Evolutionary conservation across 2,113 vertebrate species (phyloP).

Genomic region (Pelecanoides urinatrix): DNA sequence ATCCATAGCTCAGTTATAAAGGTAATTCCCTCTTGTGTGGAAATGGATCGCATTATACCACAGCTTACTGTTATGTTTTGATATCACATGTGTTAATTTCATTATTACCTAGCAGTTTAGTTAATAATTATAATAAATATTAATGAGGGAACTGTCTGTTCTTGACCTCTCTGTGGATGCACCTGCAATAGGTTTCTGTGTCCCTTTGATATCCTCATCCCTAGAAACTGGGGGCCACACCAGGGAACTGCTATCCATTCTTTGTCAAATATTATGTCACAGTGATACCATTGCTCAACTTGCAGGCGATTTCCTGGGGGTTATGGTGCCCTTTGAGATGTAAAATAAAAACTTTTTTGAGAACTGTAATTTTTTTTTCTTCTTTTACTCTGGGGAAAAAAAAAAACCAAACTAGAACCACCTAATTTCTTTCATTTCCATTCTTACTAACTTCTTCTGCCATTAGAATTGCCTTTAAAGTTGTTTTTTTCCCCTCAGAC

Average conservation of each 20-base stretch:
- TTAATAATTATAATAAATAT: slow-evolving; percentile 50
- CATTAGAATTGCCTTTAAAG: not conserved
- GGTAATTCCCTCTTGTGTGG: slow-evolving; percentile 23
- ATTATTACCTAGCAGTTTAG: slow-evolving; percentile 49
- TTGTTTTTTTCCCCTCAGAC: not conserved
- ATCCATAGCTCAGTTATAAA: slow-evolving; percentile 2
- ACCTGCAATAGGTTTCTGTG: not conserved
- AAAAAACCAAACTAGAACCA: not conserved
- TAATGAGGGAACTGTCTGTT: slow-evolving; percentile 11
- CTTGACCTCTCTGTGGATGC: not conserved
- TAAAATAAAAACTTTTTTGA: not conserved
- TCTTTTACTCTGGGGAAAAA: not conserved
- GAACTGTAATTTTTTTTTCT: not conserved
- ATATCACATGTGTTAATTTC: slow-evolving; percentile 52
- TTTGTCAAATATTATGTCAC: not conserved
- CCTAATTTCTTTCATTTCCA: not conserved
- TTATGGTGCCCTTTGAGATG: not conserved
- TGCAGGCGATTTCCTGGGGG: not conserved
- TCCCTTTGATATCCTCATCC: not conserved
- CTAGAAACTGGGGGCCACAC: not conserved
- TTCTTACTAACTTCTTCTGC: not conserved
- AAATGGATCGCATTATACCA: slow-evolving; percentile 26
- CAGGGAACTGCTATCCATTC: not conserved
- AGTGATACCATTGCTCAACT: not conserved
- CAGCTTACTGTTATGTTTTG: slow-evolving; percentile 41